Conservation (phyloP, 2,797 vertebrate species). For the Falco cherrug region DNA sequence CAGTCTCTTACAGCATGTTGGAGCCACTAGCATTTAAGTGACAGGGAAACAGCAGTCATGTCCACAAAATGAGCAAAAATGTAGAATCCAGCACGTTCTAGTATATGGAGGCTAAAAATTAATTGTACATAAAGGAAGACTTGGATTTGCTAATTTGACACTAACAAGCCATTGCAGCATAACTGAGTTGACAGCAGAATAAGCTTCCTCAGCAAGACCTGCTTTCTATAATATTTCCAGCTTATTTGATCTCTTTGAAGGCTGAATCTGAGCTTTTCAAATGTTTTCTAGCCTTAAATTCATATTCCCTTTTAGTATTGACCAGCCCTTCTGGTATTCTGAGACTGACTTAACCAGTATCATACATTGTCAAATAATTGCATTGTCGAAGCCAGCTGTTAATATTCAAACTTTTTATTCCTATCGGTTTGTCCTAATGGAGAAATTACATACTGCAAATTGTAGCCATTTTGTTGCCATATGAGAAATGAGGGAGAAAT, state of each 20-base stretch:
- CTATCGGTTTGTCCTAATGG: neutral
- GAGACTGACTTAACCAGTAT: neutral
- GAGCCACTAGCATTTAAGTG: neutral
- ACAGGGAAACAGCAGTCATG: neutral
- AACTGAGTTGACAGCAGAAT: slow-evolving; percentile 21
- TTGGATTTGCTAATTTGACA: slow-evolving; percentile 9
- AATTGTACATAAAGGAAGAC: neutral
- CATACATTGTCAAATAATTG: neutral
- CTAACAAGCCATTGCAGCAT: neutral
- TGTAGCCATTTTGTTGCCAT: neutral
- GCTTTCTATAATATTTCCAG: neutral
- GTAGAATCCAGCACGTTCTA: neutral
- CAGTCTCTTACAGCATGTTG: neutral
- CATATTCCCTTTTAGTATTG: neutral
- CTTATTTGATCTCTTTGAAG: slow-evolving; percentile 5
- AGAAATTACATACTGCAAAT: neutral
- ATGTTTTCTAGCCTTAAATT: neutral
- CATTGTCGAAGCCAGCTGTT: neutral
- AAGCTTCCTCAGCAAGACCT: slow-evolving; percentile 15
- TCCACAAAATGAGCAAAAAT: neutral
- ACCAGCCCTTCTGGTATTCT: neutral
- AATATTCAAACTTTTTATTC: slow-evolving; percentile 17
- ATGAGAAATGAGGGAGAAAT: slow-evolving; percentile 7
- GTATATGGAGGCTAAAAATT: neutral
- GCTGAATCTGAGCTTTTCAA: neutral